These are phyloP conservation scores for Aplysina aerophoba DNA, from an alignment of 37 sponge, comb jelly and placozoan genomes.

Conservation along the genomic window DNA sequence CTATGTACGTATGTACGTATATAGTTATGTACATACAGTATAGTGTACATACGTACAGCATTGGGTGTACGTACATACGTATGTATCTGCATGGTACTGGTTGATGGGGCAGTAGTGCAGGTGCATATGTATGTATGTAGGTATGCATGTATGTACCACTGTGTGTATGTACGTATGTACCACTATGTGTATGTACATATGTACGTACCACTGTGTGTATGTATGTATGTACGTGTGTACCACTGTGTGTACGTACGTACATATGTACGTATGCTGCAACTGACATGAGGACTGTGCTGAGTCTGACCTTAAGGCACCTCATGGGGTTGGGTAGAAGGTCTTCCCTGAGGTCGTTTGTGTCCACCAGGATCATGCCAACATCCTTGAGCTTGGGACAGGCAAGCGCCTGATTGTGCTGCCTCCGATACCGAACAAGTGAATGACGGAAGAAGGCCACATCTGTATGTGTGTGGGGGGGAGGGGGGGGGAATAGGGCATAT, in stretches of 20 bases:
- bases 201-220: no score
- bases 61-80: no score
- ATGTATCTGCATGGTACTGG: no score
- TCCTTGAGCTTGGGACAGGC: slow-evolving; percentile 74
- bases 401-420: slow-evolving; percentile 82
- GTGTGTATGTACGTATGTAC: no score
- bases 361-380: slow-evolving; percentile 85
- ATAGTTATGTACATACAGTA: no score
- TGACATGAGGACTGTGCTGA: neutral
- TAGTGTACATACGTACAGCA: no score
- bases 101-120: no score
- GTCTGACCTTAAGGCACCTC: slow-evolving; percentile 83
- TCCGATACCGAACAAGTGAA: slow-evolving; percentile 80
- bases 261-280: neutral
- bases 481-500: neutral
- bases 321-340: slow-evolving; percentile 90
- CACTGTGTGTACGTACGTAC: neutral
- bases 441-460: slow-evolving; percentile 87
- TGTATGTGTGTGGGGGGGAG: slow-evolving; percentile 26
- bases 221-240: no score
- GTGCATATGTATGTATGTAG: no score
- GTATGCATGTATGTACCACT: no score
- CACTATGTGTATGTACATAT: no score
- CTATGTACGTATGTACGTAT: no score
- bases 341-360: slow-evolving; percentile 74